These are phyloP conservation scores for Glareola pratincola DNA, from an alignment of 2,113 vertebrate genomes.

Conservation along the genomic window DNA sequence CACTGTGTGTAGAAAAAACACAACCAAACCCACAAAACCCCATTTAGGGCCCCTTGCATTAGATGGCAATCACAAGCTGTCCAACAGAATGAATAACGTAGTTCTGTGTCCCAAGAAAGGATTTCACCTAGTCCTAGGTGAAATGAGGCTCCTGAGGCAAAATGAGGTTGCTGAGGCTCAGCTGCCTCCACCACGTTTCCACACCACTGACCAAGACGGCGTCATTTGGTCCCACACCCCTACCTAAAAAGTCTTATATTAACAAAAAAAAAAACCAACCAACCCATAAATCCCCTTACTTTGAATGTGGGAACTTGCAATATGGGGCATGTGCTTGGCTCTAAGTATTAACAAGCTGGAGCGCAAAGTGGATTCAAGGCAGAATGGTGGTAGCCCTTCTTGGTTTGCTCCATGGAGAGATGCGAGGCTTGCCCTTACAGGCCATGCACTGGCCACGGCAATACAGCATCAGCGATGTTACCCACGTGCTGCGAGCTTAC, in stretches of 20 bases:
- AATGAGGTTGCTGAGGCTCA: neutral
- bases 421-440: neutral
- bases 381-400: neutral
- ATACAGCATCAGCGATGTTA: neutral
- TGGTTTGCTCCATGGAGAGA: neutral
- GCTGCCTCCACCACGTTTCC: neutral
- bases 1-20: neutral
- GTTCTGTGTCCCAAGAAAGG: neutral
- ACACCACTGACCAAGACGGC: neutral
- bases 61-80: neutral
- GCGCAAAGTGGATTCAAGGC: neutral
- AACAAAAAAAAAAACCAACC: neutral
- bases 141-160: neutral
- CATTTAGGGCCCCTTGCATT: neutral
- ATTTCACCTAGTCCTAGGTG: neutral
- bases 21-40: neutral
- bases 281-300: neutral
- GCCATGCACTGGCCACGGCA: neutral
- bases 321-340: accelerated
- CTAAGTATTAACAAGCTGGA: neutral
- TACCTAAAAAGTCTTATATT: neutral
- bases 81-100: neutral
- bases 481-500: neutral
- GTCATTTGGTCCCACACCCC: neutral
- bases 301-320: neutral